Base-by-base conservation (phyloP, 2,888 invertebrate species). In the Subacronicta megacephala region DNA sequence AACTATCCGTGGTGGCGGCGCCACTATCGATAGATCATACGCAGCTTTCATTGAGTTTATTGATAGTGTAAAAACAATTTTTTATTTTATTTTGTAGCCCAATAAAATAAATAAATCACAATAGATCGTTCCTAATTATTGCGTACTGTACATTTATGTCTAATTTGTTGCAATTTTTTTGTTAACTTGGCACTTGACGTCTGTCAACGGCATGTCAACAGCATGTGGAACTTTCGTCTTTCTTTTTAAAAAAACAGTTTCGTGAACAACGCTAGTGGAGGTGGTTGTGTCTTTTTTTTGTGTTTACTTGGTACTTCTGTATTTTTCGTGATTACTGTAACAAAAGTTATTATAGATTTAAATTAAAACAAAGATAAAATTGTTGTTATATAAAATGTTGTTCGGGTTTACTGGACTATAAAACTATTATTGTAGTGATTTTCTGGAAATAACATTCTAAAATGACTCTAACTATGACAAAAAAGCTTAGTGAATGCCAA, bases 401-500 rank as follows among this genome's bases (percentile, higher is more conserved):
- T 13, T 17, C 4, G 26, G 18, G 26, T 46, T 26, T 65, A 17
- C n/a, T 36, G 1, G 20, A 40, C 15, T 17, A 29, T 33, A n/a
- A 15, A 15, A 20, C 9, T 41, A 26, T 12, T 26, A 10, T 42
- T 17, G 18, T 41, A 50, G 53, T 58, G 43, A 10, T 35, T 60
- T 60, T 60, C 37, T 41, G 15, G 47, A 31, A 38, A 60, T 13
- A 60, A 64, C 47, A 59, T 41, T 62, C 29, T 54, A 63, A 83
- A 46, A 93, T 93, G 93, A 88, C 90, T 84, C 65, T 94, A 66
- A 94, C 93, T 58, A 92, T 94, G 92, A 94, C 92, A 62, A 90
- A 80, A 82, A 93, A 94, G 89, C 83, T 93, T 58, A 90, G 86
- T 78, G 92, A 92, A 84, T 92, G 92, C 76, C 88, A 90, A 71